These are phyloP conservation scores for Anolis apletophallus DNA, from an alignment of 2,797 vertebrate species.

Conservation along the genomic window DNA sequence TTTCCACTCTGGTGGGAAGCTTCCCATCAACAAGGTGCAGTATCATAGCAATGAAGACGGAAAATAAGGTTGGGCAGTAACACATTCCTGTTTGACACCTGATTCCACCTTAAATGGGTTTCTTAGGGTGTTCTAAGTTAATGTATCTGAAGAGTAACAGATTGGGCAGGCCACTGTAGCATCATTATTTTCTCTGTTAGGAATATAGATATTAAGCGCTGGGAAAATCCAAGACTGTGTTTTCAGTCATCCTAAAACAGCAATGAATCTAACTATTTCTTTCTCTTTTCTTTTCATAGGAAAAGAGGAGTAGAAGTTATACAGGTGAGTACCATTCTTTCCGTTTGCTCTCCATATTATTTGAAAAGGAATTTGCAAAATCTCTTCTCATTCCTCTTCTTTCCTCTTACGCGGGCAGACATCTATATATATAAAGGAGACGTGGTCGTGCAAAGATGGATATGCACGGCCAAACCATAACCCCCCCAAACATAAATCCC, in stretches of 20 bases:
- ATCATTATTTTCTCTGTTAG: not conserved
- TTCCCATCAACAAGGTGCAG: too few relatives aligned
- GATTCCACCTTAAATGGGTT: too few relatives aligned
- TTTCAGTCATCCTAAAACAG: not conserved
- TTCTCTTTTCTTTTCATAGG: constrained; percentile 79
- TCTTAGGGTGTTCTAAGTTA: not conserved
- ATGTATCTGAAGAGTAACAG: too few relatives aligned
- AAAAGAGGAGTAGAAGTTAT: constrained; percentile 98
- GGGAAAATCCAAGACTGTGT: not conserved
- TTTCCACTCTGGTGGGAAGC: too few relatives aligned
- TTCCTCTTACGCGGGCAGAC: too few relatives aligned
- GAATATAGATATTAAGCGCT: not conserved
- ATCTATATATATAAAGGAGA: too few relatives aligned
- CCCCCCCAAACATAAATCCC: too few relatives aligned
- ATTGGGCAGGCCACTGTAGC: not conserved
- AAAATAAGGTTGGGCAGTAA: too few relatives aligned
- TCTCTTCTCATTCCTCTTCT: not conserved
- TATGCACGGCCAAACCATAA: too few relatives aligned
- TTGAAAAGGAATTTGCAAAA: not conserved
- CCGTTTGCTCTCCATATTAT: not conserved
- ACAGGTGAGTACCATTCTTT: constrained; percentile 85
- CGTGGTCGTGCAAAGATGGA: too few relatives aligned
- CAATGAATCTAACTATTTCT: not conserved
- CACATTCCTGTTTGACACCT: too few relatives aligned
- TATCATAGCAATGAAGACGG: too few relatives aligned